phyloP scores from a whole-genome alignment of 2,888 invertebrate species.

The Elaeidobius kamerunicus region DNA sequence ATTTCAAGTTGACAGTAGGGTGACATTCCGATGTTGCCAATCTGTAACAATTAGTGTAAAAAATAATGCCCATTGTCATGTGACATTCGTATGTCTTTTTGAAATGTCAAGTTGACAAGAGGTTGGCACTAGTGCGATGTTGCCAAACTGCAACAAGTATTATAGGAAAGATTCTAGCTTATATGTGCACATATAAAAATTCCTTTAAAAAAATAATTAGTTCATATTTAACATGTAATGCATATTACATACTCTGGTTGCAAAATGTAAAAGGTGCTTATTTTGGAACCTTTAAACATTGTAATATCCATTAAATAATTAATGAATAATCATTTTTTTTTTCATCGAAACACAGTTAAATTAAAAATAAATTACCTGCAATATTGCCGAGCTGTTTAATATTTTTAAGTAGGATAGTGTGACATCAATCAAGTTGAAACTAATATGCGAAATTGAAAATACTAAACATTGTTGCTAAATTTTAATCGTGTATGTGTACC shows the following conservation, averaged over 20 bases:
- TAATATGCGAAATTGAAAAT: constrained; percentile 1
- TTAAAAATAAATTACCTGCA: constrained; percentile 22
- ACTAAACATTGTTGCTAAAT: constrained; percentile 16
- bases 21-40: too few relatives aligned
- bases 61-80: too few relatives aligned
- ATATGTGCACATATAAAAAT: too few relatives aligned
- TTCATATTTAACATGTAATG: too few relatives aligned
- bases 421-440: constrained; percentile 12
- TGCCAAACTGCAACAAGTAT: too few relatives aligned
- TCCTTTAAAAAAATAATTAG: too few relatives aligned
- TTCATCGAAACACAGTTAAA: constrained; percentile 10
- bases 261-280: neutral
- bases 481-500: constrained; percentile 16
- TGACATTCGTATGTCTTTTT: too few relatives aligned
- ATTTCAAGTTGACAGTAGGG: too few relatives aligned
- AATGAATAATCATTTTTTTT: constrained; percentile 24
- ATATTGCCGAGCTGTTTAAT: constrained; percentile 22
- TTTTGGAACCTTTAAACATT: neutral
- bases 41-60: too few relatives aligned
- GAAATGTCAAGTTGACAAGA: too few relatives aligned
- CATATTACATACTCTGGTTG: neutral
- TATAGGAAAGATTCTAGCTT: too few relatives aligned
- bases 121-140: too few relatives aligned
- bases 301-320: constrained; percentile 11
- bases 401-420: constrained; percentile 26